Conservation (phyloP, 1,140 invertebrate species). For the Saccostrea glomerata region DNA sequence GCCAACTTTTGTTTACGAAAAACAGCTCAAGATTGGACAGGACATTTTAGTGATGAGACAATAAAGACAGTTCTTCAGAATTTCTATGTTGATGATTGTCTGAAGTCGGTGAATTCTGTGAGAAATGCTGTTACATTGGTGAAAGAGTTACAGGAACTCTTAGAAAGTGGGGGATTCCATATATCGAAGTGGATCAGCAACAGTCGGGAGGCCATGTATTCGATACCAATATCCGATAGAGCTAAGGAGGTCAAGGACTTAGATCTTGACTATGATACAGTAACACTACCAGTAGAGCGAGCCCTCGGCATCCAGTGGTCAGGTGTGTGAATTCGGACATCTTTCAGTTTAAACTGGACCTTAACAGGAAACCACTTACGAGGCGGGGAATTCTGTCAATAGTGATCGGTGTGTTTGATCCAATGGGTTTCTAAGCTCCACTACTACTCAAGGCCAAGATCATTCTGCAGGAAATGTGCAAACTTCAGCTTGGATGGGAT, state of each 20-base stretch:
- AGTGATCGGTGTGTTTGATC: conserved; percentile 43
- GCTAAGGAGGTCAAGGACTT: conserved; percentile 48
- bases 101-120: conserved; percentile 28
- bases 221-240: conserved; percentile 46
- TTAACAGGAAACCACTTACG: conserved; percentile 52
- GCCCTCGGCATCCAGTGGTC: conserved; percentile 57
- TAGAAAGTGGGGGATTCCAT: conserved; percentile 48
- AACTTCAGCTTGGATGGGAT: background rate
- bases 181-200: conserved; percentile 58
- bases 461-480: conserved; percentile 28
- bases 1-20: conserved; percentile 10
- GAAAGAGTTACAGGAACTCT: background rate
- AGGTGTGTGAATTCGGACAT: conserved; percentile 56
- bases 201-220: conserved; percentile 50
- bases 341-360: conserved; percentile 48
- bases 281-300: conserved; percentile 55
- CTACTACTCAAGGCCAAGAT: conserved; percentile 7
- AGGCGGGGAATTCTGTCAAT: conserved; percentile 51
- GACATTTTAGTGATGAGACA: conserved; percentile 33
- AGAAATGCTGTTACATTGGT: conserved; percentile 46
- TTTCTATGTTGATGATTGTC: conserved; percentile 56
- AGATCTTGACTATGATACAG: conserved; percentile 52
- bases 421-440: conserved; percentile 44
- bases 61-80: background rate
- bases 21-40: conserved; percentile 53